Percentiles rank a stretch among this genome's conserved stretches.
These are phyloP conservation scores for Pagrus major DNA, from an alignment of 2,113 vertebrate genomes.

Conservation along the genomic window DNA sequence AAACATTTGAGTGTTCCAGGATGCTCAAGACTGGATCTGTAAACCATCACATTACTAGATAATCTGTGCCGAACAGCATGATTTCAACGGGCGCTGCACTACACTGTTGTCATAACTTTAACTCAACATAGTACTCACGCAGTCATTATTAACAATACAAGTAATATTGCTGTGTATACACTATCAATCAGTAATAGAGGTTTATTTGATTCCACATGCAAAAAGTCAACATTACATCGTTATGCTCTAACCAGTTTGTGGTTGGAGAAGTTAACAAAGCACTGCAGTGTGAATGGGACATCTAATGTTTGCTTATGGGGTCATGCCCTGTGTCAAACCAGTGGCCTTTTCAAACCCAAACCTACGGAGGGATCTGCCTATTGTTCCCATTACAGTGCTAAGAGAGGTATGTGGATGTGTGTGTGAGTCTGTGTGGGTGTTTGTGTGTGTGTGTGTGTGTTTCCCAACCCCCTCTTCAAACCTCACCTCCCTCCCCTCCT, in stretches of 20 bases:
- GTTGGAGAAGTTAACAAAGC: conserved; percentile 48
- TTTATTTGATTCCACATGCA: background rate
- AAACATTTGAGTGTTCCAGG: too few species aligned
- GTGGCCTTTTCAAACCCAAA: conserved; percentile 51
- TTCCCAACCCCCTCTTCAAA: conserved; percentile 74
- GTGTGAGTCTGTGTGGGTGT: background rate
- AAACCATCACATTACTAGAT: too few species aligned
- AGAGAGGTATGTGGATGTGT: conserved; percentile 70
- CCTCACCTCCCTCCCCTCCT: conserved; percentile 62
- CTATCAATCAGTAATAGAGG: too few species aligned
- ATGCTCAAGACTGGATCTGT: too few species aligned
- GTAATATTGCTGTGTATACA: background rate
- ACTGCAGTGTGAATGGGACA: conserved; percentile 57
- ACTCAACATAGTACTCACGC: too few species aligned
- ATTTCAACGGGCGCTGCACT: too few species aligned
- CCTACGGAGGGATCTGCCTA: conserved; percentile 80
- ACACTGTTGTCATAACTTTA: too few species aligned
- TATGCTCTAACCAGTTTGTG: background rate
- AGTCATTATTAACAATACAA: too few species aligned
- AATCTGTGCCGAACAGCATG: too few species aligned
- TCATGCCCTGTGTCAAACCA: conserved; percentile 62
- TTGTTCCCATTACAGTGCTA: conserved; percentile 82
- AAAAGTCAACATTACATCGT: conserved; percentile 20
- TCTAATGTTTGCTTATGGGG: conserved; percentile 70
- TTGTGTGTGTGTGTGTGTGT: conserved; percentile 12